phyloP scores from a whole-genome alignment of 2,113 vertebrate genomes.

The Scalopus aquaticus region DNA sequence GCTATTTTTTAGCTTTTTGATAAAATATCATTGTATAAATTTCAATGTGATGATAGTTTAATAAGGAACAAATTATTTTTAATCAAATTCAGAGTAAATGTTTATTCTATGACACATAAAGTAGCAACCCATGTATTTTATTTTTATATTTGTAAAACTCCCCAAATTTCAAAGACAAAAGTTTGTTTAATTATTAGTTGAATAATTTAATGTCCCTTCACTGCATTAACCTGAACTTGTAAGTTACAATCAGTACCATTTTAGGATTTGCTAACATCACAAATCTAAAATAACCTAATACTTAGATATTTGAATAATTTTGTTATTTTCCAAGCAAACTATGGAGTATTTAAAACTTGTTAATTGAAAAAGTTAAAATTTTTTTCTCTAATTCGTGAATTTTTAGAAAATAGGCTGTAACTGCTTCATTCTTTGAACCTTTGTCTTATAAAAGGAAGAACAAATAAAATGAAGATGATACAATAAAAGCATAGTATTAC shows the following conservation, averaged over 20 bases:
- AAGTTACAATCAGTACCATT: background rate
- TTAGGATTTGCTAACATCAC: conserved; percentile 6
- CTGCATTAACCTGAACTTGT: background rate
- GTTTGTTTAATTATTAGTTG: background rate
- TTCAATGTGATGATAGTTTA: background rate
- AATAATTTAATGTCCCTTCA: conserved; percentile 14
- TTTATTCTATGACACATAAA: background rate
- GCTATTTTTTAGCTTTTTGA: background rate
- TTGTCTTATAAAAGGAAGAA: background rate
- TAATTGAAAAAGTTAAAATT: background rate
- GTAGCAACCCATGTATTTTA: background rate
- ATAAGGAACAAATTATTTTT: conserved; percentile 2
- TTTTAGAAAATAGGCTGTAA: background rate
- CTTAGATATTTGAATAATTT: background rate
- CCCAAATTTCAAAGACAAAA: conserved; percentile 7
- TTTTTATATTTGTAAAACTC: conserved; percentile 4
- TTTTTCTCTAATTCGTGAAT: background rate
- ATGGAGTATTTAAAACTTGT: background rate
- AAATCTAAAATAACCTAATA: background rate
- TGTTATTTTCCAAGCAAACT: background rate
- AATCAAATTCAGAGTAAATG: background rate
- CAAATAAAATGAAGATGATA: background rate
- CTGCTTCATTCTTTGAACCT: background rate
- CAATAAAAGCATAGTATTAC: background rate
- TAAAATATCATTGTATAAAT: background rate